Percentiles rank a stretch among this genome's conserved stretches.
These are phyloP conservation scores for Aphrophora alni DNA, from an alignment of 2,888 invertebrate genomes.

Conservation along the genomic window DNA sequence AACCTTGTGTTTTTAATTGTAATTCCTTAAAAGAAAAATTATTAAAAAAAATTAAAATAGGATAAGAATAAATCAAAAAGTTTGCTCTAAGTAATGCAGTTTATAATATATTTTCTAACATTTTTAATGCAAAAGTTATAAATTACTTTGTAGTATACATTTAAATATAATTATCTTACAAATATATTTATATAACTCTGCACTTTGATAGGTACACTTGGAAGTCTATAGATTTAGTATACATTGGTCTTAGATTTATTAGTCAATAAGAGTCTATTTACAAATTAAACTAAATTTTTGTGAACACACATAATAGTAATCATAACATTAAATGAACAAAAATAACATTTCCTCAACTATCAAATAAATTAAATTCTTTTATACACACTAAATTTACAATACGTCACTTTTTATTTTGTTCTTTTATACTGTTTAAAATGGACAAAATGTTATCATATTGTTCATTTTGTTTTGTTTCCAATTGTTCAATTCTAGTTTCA, in stretches of 20 bases:
- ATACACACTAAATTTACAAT: neutral
- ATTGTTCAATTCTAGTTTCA: slow-evolving; percentile 53
- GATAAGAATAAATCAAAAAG: too few relatives aligned
- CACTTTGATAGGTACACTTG: neutral
- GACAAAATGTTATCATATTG: slow-evolving; percentile 52
- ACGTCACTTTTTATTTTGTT: neutral
- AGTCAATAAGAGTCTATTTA: neutral
- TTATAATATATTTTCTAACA: too few relatives aligned
- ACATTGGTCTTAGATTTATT: neutral
- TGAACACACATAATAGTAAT: neutral
- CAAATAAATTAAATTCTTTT: neutral
- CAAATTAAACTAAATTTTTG: neutral
- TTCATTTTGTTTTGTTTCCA: slow-evolving; percentile 55
- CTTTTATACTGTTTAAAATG: neutral
- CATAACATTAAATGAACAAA: too few relatives aligned
- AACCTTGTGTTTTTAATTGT: too few relatives aligned
- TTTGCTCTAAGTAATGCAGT: too few relatives aligned
- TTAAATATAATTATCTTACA: too few relatives aligned
- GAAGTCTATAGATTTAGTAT: too few relatives aligned
- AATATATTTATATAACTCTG: too few relatives aligned
- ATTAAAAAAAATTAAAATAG: too few relatives aligned
- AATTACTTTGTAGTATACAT: too few relatives aligned
- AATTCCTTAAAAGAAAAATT: too few relatives aligned
- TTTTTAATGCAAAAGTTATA: too few relatives aligned
- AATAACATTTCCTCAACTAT: neutral